Percentiles rank a stretch among this genome's conserved stretches.
Conservation (phyloP, 1,140 invertebrate genomes). For the Drosophila lacertosa region DNA sequence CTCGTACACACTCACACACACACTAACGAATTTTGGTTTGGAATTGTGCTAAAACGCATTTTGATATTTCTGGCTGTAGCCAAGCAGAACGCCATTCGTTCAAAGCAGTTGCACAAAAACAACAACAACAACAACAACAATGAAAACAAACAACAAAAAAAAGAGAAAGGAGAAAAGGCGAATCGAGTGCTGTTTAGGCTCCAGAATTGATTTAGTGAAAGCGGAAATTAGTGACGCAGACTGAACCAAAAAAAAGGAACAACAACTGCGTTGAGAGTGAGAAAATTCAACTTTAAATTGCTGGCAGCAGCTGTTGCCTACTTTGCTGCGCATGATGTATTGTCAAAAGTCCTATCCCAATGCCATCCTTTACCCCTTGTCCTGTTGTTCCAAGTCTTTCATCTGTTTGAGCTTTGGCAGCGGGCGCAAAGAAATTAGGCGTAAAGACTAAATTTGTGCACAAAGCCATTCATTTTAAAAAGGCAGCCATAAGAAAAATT, state of each 20-base stretch:
- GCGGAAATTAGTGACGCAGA: slow-evolving; percentile 77
- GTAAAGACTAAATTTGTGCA: slow-evolving; percentile 78
- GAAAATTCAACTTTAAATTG: slow-evolving; percentile 64
- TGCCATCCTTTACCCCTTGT: background rate
- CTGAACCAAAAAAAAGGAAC: slow-evolving; percentile 26
- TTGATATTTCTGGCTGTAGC: slow-evolving; percentile 56
- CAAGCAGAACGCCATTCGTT: slow-evolving; percentile 66
- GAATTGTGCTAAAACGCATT: slow-evolving; percentile 53
- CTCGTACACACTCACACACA: background rate
- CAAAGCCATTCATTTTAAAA: slow-evolving; percentile 77
- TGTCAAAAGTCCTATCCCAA: slow-evolving; percentile 41
- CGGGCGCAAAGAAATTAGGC: slow-evolving; percentile 72
- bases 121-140: slow-evolving; percentile 38
- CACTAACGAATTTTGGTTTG: slow-evolving; percentile 28
- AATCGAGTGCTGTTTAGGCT: slow-evolving; percentile 56
- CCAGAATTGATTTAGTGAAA: slow-evolving; percentile 78
- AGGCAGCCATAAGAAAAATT: slow-evolving; percentile 69
- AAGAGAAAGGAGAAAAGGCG: background rate
- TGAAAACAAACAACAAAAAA: slow-evolving; percentile 17
- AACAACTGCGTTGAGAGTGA: slow-evolving; percentile 28
- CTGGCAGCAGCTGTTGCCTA: slow-evolving; percentile 74
- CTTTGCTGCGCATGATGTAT: slow-evolving; percentile 76
- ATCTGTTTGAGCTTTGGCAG: slow-evolving; percentile 19
- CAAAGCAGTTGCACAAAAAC: slow-evolving; percentile 42
- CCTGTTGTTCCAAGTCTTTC: background rate